Evolutionary conservation across 2,888 invertebrate species (phyloP).

Genomic region (Platyscelio sp.): DNA sequence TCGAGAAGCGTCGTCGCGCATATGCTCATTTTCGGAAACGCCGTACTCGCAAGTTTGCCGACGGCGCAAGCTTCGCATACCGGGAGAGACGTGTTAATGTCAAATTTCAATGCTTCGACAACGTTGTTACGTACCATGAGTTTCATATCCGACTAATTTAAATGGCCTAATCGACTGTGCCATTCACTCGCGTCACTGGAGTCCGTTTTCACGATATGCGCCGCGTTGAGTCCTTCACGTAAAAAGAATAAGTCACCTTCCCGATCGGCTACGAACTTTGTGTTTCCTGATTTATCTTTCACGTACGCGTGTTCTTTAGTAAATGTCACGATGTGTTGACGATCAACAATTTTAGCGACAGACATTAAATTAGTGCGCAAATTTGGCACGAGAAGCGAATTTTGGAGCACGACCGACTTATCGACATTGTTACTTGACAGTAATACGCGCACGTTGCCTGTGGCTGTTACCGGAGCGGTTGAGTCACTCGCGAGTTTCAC

Average conservation of each 20-base stretch:
- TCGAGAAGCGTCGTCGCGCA: constrained; percentile 18
- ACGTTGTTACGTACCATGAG: not conserved
- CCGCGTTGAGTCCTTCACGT: not conserved
- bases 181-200: not conserved
- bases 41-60: not conserved
- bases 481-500: constrained; percentile 26
- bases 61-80: not conserved
- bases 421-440: not conserved
- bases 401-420: constrained; percentile 18
- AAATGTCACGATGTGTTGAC: constrained; percentile 8
- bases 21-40: not conserved
- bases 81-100: not conserved
- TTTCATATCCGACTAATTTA: constrained; percentile 16
- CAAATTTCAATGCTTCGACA: not conserved
- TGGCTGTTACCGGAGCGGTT: constrained; percentile 36
- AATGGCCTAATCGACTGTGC: not conserved
- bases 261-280: not conserved
- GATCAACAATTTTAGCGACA: constrained; percentile 68
- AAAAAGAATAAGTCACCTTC: not conserved
- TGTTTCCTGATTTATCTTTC: not conserved
- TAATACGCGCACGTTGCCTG: constrained; percentile 37
- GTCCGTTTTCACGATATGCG: not conserved
- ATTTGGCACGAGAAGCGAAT: constrained; percentile 66
- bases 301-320: not conserved
- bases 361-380: constrained; percentile 70